A percentile compares a stretch with the other conserved stretches of the same genome.
These are phyloP conservation scores for Eucidaris tribuloides DNA, from an alignment of 35 echinoderm and acorn worm species.

Conservation along the genomic window DNA sequence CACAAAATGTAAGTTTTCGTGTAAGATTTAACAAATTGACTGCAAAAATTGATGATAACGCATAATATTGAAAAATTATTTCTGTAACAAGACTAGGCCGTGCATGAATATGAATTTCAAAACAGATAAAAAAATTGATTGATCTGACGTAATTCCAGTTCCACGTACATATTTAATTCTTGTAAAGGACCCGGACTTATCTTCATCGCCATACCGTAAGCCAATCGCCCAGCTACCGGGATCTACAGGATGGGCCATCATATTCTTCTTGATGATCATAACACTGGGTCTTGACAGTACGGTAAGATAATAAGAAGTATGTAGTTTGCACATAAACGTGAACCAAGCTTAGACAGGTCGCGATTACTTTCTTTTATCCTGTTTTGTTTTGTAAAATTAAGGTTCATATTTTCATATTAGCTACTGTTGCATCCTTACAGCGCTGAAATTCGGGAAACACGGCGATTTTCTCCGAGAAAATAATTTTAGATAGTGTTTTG, in stretches of 20 bases:
- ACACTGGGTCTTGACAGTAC: slow-evolving; percentile 86
- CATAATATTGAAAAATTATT: no score
- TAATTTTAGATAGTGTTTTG: no score
- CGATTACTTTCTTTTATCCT: no score
- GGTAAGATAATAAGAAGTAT: no score
- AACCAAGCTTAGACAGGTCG: neutral
- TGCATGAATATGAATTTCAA: neutral
- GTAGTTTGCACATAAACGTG: no score
- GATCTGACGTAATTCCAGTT: neutral
- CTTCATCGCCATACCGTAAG: slow-evolving; percentile 77
- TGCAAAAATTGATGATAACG: neutral
- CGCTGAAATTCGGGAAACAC: no score
- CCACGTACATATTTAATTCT: neutral
- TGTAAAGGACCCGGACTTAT: slow-evolving; percentile 69
- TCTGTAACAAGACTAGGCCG: no score
- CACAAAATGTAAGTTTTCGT: neutral
- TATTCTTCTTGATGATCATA: slow-evolving; percentile 87
- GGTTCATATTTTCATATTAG: no score
- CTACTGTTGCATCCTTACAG: no score
- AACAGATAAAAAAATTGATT: neutral
- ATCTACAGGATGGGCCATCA: slow-evolving; percentile 52
- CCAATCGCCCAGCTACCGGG: slow-evolving; percentile 64
- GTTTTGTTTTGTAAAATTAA: no score
- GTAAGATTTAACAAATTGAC: neutral
- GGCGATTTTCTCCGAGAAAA: no score